Conservation (phyloP, 30 jellyfish, hydroid and myxozoan genomes). For the Nemopilema nomurai region DNA sequence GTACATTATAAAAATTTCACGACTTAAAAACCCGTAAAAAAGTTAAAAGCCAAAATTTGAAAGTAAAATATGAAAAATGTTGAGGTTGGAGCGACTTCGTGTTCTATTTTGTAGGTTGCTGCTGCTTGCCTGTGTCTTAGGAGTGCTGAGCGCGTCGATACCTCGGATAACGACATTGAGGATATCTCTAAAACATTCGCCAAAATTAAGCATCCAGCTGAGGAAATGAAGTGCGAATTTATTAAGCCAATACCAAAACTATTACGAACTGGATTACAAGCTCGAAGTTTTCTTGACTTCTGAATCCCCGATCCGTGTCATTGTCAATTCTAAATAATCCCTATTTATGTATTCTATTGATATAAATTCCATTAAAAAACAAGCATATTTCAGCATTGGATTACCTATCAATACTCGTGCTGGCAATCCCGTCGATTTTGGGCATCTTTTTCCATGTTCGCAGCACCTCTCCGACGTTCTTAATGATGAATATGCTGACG, state of each 20-base stretch:
- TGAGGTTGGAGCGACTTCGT: not conserved
- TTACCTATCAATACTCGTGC: slow-evolving; percentile 89
- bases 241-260: not conserved
- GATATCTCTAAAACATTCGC: not conserved
- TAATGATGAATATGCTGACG: slow-evolving; percentile 69
- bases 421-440: slow-evolving; percentile 91
- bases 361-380: not conserved
- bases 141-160: not conserved
- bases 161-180: not conserved
- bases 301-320: not conserved
- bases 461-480: slow-evolving; percentile 79
- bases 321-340: not conserved
- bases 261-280: not conserved
- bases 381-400: not conserved
- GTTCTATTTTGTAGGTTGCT: no score
- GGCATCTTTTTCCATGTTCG: slow-evolving; percentile 99
- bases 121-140: not conserved
- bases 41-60: no score
- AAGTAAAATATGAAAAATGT: no score
- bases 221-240: not conserved
- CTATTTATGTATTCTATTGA: not conserved
- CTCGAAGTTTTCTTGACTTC: not conserved
- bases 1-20: no score
- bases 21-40: no score
- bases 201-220: not conserved